phyloP scores from a whole-genome alignment of 2,797 vertebrate species.

The Gallinago nigripennis region DNA sequence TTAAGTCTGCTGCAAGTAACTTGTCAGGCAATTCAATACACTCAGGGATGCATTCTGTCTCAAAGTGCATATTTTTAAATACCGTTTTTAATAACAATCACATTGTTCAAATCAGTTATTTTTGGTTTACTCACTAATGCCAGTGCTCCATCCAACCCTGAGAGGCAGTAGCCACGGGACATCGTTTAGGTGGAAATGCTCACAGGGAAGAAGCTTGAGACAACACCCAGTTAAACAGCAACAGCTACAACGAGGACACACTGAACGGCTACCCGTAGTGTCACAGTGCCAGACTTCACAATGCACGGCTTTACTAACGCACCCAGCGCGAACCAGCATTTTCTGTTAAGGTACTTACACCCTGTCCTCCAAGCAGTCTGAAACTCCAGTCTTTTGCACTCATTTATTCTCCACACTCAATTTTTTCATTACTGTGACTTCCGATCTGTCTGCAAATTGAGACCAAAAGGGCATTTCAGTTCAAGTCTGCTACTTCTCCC shows the following conservation, averaged over 20 bases:
- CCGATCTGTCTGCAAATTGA: neutral
- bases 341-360: neutral
- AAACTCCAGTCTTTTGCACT: neutral
- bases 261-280: rapidly evolving
- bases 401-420: neutral
- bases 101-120: neutral
- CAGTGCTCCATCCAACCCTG: neutral
- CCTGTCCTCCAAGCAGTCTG: neutral
- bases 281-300: rapidly evolving
- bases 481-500: neutral
- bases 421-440: neutral
- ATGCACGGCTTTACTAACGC: rapidly evolving
- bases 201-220: neutral
- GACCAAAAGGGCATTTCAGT: neutral
- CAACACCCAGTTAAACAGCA: neutral
- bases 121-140: neutral
- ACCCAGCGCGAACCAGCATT: neutral
- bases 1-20: neutral
- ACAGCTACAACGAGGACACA: rapidly evolving
- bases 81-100: neutral
- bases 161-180: neutral
- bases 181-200: neutral
- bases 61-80: neutral
- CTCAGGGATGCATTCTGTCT: neutral
- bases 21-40: neutral